A percentile compares a stretch with the other conserved stretches of the same genome.
Evolutionary conservation across 2,888 invertebrate genomes (phyloP).

Genomic region (Schrankia costaestrigalis): DNA sequence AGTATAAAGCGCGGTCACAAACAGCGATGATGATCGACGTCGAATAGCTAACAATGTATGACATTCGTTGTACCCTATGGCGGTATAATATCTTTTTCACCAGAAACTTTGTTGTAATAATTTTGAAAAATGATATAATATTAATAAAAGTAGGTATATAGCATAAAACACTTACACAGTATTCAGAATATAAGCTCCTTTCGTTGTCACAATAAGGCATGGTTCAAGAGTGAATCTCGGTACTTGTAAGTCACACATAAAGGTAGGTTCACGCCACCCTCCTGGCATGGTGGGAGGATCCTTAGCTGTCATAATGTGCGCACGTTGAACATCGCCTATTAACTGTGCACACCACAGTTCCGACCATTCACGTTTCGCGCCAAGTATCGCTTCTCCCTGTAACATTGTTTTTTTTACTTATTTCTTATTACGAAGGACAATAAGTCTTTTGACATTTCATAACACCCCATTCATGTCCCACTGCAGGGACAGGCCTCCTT

Average conservation of each 20-base stretch:
- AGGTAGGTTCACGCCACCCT: constrained; percentile 70
- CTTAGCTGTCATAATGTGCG: constrained; percentile 58
- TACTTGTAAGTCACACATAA: constrained; percentile 67
- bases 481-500: too few species aligned
- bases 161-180: constrained; percentile 60
- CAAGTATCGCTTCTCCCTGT: constrained; percentile 59
- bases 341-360: constrained; percentile 68
- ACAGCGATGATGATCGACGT: too few species aligned
- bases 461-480: too few species aligned
- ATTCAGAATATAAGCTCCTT: constrained; percentile 77
- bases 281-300: constrained; percentile 40
- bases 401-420: background rate
- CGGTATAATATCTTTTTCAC: too few species aligned
- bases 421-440: too few species aligned
- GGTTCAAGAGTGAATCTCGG: constrained; percentile 68
- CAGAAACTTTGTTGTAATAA: too few species aligned
- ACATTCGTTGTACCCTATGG: too few species aligned
- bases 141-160: background rate
- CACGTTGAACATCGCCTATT: constrained; percentile 59
- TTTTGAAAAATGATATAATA: too few species aligned
- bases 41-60: too few species aligned
- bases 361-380: constrained; percentile 58
- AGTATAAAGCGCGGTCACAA: too few species aligned
- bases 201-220: constrained; percentile 79
- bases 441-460: too few species aligned